phyloP scores from a whole-genome alignment of 2,113 vertebrate genomes.

The Odontesthes bonariensis region DNA sequence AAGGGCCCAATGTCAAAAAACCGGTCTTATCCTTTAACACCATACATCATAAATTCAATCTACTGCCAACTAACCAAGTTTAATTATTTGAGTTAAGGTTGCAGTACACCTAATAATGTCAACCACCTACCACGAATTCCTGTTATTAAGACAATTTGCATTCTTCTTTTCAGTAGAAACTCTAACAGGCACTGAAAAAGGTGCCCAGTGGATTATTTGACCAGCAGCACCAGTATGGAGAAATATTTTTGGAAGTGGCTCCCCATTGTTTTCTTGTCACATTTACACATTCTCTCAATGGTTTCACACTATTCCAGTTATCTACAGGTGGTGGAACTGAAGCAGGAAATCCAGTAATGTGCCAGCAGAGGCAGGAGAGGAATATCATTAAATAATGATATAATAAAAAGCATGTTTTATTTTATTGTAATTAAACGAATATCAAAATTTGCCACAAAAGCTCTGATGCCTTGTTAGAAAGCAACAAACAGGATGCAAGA shows the following conservation, averaged over 20 bases:
- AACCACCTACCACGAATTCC: too few species aligned
- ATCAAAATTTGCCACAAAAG: neutral
- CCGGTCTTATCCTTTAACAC: too few species aligned
- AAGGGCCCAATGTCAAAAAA: too few species aligned
- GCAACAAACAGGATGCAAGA: slow-evolving; percentile 5
- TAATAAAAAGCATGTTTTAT: neutral
- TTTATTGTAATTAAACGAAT: neutral
- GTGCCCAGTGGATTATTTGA: neutral
- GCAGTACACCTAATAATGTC: too few species aligned
- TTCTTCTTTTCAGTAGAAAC: too few species aligned
- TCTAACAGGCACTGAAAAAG: too few species aligned
- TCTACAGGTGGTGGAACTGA: neutral
- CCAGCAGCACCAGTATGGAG: neutral
- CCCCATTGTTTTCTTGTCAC: neutral
- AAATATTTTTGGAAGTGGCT: neutral
- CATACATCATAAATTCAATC: too few species aligned
- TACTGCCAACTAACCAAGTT: too few species aligned
- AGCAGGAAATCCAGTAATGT: neutral
- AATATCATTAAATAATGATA: neutral
- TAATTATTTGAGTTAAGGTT: too few species aligned
- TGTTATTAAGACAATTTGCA: neutral
- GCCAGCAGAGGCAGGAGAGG: neutral
- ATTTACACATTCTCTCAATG: slow-evolving; percentile 2
- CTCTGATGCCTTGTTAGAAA: neutral
- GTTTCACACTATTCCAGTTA: neutral